Evolutionary conservation across 2,797 vertebrate species (phyloP).

Genomic region (Micrastur ruficollis): DNA sequence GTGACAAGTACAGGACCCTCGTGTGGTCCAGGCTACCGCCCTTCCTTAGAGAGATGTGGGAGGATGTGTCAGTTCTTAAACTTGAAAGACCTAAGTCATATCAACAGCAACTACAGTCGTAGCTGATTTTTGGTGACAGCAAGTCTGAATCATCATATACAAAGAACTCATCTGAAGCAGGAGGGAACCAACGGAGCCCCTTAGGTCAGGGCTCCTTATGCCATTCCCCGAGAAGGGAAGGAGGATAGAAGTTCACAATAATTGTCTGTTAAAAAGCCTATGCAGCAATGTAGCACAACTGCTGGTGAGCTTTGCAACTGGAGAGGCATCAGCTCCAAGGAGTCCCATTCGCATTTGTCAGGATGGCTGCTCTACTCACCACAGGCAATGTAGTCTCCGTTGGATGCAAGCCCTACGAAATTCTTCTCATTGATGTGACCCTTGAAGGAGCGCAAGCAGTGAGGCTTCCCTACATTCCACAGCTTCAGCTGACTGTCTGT

Average conservation of each 20-base stretch:
- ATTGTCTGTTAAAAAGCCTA: not conserved
- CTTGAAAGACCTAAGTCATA: not conserved
- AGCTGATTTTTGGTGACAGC: not conserved
- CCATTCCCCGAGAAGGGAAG: not conserved
- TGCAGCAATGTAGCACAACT: rapidly evolving
- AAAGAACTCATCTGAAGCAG: not conserved
- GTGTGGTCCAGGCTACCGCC: not conserved
- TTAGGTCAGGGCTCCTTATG: not conserved
- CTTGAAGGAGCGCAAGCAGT: conserved; percentile 97
- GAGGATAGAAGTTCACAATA: not conserved
- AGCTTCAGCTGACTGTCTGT: conserved; percentile 98
- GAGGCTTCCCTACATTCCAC: conserved; percentile 98
- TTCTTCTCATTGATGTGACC: conserved; percentile 99
- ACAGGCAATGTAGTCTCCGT: conserved; percentile 98
- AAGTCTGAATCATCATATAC: not conserved
- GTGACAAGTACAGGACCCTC: not conserved
- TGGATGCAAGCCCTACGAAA: conserved; percentile 96
- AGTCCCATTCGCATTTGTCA: not conserved
- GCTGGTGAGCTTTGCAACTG: not conserved
- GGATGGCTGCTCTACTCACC: conserved; percentile 77
- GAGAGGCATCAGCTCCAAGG: not conserved
- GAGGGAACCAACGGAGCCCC: not conserved
- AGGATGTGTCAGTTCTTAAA: not conserved
- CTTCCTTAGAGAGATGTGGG: not conserved
- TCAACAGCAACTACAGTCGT: not conserved